Conservation (phyloP, 53 echinoderm and acorn worm genomes). For the Paracentrotus lividus region DNA sequence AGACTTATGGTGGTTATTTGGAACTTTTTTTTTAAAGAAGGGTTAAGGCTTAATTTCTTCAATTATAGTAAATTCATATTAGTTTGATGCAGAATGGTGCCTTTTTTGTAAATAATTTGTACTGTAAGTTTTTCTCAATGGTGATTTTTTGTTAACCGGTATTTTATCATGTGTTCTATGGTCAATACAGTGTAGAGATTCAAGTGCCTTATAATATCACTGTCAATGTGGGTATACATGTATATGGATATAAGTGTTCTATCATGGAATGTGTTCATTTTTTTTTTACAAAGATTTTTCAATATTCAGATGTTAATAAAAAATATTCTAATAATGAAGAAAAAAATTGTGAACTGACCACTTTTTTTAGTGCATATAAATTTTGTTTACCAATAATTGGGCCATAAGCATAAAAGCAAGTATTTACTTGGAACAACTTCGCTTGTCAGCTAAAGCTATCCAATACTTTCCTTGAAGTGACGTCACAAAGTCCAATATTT, state of each 20-base stretch:
- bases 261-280: not conserved
- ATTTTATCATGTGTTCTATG: not conserved
- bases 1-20: too few relatives aligned
- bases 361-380: too few relatives aligned
- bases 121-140: not conserved
- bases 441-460: too few relatives aligned
- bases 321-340: slow-evolving; percentile 18
- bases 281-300: not conserved
- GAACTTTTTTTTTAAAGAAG: too few relatives aligned
- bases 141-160: not conserved
- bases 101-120: slow-evolving; percentile 16
- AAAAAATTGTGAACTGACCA: too few relatives aligned
- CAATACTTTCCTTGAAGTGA: too few relatives aligned
- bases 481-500: too few relatives aligned
- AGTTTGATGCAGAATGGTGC: not conserved
- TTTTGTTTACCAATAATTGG: too few relatives aligned
- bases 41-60: too few relatives aligned
- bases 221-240: not conserved
- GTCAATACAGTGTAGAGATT: not conserved
- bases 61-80: too few relatives aligned
- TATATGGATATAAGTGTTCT: slow-evolving; percentile 9
- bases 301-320: slow-evolving; percentile 24
- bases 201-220: not conserved
- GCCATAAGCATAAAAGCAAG: too few relatives aligned
- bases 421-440: too few relatives aligned